phyloP scores from a whole-genome alignment of 2,888 invertebrate species.

The Rambutsinella grinnellia region DNA sequence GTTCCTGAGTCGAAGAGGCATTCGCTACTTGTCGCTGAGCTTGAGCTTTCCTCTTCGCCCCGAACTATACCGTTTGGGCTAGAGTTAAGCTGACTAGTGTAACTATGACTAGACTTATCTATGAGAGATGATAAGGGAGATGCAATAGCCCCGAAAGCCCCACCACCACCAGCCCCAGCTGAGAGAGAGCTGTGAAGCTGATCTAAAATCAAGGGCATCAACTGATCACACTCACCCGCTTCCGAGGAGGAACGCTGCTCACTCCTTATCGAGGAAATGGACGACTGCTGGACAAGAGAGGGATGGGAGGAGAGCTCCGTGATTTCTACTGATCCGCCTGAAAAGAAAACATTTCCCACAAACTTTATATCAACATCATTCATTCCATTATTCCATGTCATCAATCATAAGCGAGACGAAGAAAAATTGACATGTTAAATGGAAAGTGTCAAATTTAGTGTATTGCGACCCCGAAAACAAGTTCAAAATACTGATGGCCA shows the following conservation, averaged over 20 bases:
- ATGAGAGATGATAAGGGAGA: neutral
- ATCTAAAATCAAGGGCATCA: constrained; percentile 67
- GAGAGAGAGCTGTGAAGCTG: constrained; percentile 65
- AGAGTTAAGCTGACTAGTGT: neutral
- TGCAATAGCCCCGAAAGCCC: constrained; percentile 32
- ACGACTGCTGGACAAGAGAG: constrained; percentile 32
- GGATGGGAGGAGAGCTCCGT: constrained; percentile 29
- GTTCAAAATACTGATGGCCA: too few species aligned
- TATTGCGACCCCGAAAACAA: too few species aligned
- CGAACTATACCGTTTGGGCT: constrained; percentile 6
- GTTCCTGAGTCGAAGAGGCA: constrained; percentile 76
- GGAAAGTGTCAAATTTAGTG: too few species aligned
- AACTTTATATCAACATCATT: too few species aligned
- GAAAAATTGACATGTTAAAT: too few species aligned
- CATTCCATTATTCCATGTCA: too few species aligned
- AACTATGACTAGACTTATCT: neutral
- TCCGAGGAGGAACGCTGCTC: constrained; percentile 37
- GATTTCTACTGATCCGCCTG: constrained; percentile 36
- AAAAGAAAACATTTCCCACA: too few species aligned
- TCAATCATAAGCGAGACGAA: neutral
- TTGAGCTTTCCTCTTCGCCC: constrained; percentile 26
- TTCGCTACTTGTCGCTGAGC: constrained; percentile 59
- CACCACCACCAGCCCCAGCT: constrained; percentile 39
- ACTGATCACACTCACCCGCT: constrained; percentile 64
- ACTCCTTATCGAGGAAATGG: constrained; percentile 37